Evolutionary conservation across 2,888 invertebrate species (phyloP).

Genomic region (Dorcus hopei): DNA sequence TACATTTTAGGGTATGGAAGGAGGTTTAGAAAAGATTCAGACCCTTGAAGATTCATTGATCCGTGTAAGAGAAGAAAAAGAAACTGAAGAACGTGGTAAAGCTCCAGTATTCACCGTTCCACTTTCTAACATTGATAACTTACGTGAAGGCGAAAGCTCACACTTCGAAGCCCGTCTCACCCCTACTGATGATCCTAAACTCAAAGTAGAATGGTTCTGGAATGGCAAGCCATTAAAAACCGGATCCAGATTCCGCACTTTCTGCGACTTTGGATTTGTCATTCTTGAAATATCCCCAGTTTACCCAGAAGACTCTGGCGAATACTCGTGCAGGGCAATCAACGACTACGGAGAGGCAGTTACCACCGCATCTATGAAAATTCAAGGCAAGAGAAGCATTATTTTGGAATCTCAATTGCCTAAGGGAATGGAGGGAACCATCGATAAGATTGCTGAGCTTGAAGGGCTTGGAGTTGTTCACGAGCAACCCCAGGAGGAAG

Average conservation of each 20-base stretch:
- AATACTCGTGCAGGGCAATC: conserved; percentile 82
- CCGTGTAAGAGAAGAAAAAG: conserved; percentile 68
- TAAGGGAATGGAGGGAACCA: conserved; percentile 90
- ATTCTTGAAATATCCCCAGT: conserved; percentile 96
- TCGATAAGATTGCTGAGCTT: conserved; percentile 87
- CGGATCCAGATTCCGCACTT: conserved; percentile 91
- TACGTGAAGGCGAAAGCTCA: conserved; percentile 87
- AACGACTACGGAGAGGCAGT: conserved; percentile 91
- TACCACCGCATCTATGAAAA: conserved; percentile 84
- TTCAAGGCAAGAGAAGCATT: conserved; percentile 87
- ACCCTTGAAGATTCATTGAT: conserved; percentile 87
- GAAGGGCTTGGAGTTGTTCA: conserved; percentile 78
- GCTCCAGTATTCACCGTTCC: conserved; percentile 90
- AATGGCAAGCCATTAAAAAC: conserved; percentile 85
- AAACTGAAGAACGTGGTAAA: conserved; percentile 73
- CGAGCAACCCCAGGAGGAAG: conserved; percentile 72
- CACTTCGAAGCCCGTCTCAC: conserved; percentile 88
- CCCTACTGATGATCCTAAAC: conserved; percentile 86
- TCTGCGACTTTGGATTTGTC: conserved; percentile 97
- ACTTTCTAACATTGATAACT: conserved; percentile 78
- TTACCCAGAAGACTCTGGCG: conserved; percentile 93
- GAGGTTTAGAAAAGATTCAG: conserved; percentile 89
- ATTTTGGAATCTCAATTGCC: conserved; percentile 89
- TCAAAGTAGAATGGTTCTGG: conserved; percentile 93
- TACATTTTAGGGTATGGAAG: conserved; percentile 78